phyloP scores from a whole-genome alignment of 2,113 vertebrate species.

The Gobio gobio region DNA sequence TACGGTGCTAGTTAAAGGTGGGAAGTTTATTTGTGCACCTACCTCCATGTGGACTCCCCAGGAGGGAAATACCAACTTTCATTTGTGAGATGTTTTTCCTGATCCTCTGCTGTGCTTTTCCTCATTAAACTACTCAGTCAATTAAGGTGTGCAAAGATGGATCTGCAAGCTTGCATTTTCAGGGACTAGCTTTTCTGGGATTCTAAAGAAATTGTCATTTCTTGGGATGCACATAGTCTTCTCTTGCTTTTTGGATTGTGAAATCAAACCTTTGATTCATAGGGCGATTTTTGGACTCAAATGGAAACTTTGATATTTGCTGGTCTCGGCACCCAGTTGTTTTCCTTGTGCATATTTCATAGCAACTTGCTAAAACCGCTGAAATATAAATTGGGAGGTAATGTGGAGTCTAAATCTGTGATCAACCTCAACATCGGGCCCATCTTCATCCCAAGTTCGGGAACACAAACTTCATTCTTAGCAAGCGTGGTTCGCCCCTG shows the following conservation, averaged over 20 bases:
- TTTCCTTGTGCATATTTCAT: not conserved
- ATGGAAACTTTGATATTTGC: constrained; percentile 15
- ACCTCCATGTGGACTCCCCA: not conserved
- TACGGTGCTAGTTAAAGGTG: not conserved
- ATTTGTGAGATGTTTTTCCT: not conserved
- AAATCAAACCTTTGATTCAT: not conserved
- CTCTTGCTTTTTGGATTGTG: not conserved
- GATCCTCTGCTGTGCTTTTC: constrained; percentile 21
- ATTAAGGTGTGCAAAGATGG: not conserved
- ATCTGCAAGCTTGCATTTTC: constrained; percentile 23
- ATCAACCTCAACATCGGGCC: not conserved
- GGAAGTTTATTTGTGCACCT: not conserved
- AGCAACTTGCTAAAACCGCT: not conserved
- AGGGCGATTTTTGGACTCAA: not conserved
- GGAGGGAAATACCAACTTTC: not conserved
- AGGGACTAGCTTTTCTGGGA: constrained; percentile 8
- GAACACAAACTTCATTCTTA: not conserved
- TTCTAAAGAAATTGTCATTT: not conserved
- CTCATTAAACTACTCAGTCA: constrained; percentile 30
- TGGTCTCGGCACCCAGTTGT: not conserved
- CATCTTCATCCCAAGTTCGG: not conserved
- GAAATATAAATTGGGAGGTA: not conserved
- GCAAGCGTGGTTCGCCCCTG: constrained; percentile 61
- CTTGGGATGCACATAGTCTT: not conserved
- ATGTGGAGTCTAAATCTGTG: constrained; percentile 20